These are phyloP conservation scores for Pomatostomus ruficeps DNA, from an alignment of 2,113 vertebrate species.

Conservation along the genomic window DNA sequence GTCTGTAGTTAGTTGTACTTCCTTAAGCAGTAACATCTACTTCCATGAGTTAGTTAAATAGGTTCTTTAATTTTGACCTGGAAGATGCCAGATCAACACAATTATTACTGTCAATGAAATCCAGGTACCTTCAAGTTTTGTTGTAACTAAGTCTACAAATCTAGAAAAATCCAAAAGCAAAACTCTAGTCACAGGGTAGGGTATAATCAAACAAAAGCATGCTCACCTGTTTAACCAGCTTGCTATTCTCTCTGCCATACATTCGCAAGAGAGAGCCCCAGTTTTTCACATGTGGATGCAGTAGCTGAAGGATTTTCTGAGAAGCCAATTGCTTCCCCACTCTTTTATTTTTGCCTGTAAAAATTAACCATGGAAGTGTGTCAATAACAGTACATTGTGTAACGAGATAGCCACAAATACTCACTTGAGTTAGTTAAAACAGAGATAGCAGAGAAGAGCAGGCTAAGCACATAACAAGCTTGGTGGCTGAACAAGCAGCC, in stretches of 20 bases:
- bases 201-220: background rate
- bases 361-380: background rate
- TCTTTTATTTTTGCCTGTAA: conserved; percentile 93
- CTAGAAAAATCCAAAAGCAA: background rate
- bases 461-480: background rate
- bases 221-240: conserved; percentile 96
- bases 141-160: background rate
- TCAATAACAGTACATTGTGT: background rate
- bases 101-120: background rate
- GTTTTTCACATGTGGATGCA: conserved; percentile 97
- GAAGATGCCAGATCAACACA: background rate
- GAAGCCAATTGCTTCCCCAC: conserved; percentile 97
- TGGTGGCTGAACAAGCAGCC: background rate
- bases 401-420: background rate
- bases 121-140: background rate
- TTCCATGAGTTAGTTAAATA: background rate
- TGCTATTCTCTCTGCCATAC: conserved; percentile 96
- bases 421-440: background rate
- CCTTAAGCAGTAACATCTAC: background rate
- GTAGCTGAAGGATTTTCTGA: conserved; percentile 97
- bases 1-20: background rate
- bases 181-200: background rate
- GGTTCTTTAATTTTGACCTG: background rate
- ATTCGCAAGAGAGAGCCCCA: conserved; percentile 98
- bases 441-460: background rate